Evolutionary conservation across 1,140 invertebrate genomes (phyloP), one percentile per base, ranked within the genome.

Genomic region (Tetragnatha versicolor): DNA sequence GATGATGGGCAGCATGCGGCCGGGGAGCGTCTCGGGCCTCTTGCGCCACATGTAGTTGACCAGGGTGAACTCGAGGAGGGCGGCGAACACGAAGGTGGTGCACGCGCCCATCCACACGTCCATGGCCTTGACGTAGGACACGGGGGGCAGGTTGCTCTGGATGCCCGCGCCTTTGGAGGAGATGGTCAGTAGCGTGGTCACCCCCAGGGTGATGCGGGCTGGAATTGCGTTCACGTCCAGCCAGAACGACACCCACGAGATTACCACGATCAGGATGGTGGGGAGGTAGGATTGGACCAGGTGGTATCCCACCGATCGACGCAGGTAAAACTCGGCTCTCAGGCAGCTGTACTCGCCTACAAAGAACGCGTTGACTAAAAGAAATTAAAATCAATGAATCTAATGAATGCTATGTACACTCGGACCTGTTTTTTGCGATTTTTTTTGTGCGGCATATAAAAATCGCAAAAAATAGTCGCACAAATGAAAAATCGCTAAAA

Each of bases 181-280:
- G 14, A 90, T 88, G 5, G 89, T 89, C 7, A 90, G 83, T n/a
- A 90, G 85, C 0, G 90, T 91, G 5, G 90, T 91, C 60, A 91
- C 89, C 5, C 89, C 88, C 5, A 91, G 85, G 7, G 90, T 89
- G n/a, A 90, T 89, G 39, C 90, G 83, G 27, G 89, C 90, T 6
- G 90, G 90, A n/a, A 90, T 89, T 0, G 90, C 88, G 76, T 91
- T 89, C 4, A 90, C 89, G 82, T 91, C 89, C 86, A 91, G 88
- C 90, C 90, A 91, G 82, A 91, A 90, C 12, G 88, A 88, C 29
- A 91, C 89, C 91, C 91, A 91, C 7, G 89, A 90, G 63, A 91
- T 91, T 53, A 90, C 89, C 9, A 91, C 90, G 80, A 91, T 91
- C 29, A 91, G 83, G 60, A 90, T 89, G 20, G 89, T 90, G 1